These are phyloP conservation scores for Podarcis muralis DNA, from an alignment of 2,113 vertebrate species.

Conservation along the genomic window DNA sequence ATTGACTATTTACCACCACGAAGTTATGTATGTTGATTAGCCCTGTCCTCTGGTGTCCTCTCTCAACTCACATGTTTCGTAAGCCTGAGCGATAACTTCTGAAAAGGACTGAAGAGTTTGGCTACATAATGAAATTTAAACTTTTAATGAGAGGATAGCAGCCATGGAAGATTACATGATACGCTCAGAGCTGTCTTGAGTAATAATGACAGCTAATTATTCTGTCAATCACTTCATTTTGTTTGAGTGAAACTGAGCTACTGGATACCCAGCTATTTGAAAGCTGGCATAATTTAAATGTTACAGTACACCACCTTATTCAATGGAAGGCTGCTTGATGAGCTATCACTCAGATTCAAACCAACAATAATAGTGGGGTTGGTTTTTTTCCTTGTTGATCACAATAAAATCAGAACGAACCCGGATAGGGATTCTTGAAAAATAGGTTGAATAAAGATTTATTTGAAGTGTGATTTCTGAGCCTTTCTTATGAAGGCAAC, in stretches of 20 bases:
- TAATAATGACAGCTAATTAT: conserved; percentile 38
- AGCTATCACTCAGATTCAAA: conserved; percentile 36
- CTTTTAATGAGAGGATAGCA: neutral
- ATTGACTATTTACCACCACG: no score
- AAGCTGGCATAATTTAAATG: conserved; percentile 4
- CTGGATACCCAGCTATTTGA: neutral
- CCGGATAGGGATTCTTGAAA: neutral
- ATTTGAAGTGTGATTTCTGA: neutral
- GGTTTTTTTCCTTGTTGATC: conserved; percentile 18
- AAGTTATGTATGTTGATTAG: neutral
- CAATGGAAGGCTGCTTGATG: conserved; percentile 36
- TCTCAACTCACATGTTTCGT: neutral
- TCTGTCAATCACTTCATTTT: conserved; percentile 44
- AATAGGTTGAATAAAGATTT: conserved; percentile 10
- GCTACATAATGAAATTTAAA: neutral
- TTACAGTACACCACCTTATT: conserved; percentile 21
- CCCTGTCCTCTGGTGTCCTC: neutral
- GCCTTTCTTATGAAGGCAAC: conserved; percentile 6
- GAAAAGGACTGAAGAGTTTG: neutral
- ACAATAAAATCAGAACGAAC: conserved; percentile 22
- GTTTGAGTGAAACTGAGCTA: conserved; percentile 34
- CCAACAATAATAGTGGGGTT: neutral
- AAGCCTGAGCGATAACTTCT: neutral
- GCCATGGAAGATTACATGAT: neutral
- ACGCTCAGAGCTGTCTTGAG: neutral